Base-by-base conservation (phyloP, 2,888 invertebrate species). In the Allygus modestus region DNA sequence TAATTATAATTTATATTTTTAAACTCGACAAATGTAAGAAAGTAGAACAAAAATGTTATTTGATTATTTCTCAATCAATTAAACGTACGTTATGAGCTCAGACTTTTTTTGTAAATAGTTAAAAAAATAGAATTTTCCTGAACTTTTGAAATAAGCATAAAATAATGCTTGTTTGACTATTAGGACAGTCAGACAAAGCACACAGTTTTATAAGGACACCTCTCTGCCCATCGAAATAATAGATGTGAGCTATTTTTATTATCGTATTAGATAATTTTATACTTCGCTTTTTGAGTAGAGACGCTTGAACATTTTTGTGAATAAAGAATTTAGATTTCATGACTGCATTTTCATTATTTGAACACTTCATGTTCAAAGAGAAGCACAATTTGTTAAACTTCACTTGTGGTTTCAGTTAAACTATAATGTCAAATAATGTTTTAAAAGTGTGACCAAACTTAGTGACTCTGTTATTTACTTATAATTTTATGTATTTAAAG, bases 221-320 rank as follows among this genome's bases (percentile, higher is more conserved):
- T 65, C 58, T 58, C 26, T 65, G 65, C 65, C 65, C 65, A 65
- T 65, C 65, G 65, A 65, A 58, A 31, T 31, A 31, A 28, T 65
- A 65, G 65, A 65, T 5, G 26, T 31, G 65, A 65, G 65, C 65
- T 65, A 65, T 65, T 65, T 65, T 65, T 65, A 65, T 65, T 65
- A 65, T 65, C 12, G 31, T 65, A 65, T 28, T 65, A 65, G 65
- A 65, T 65, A 26, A 65, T 65, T 65, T 65, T 65, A 31, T 65
- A 65, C 65, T 65, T 65, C 65, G 65, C 65, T 65, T 65, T 65
- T 65, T 65, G 4, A 65, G 65, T 65, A 65, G 65, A 31, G 58
- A 58, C 12, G 65, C 65, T 65, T 65, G 0, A 65, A 26, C 65
- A 65, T 65, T 65, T 65, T 65, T 65, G 31, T 65, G 65, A 28